Percentiles rank a stretch among this genome's conserved stretches.
phyloP scores from a whole-genome alignment of 2,113 vertebrate genomes.

The Muscicapa adusta region DNA sequence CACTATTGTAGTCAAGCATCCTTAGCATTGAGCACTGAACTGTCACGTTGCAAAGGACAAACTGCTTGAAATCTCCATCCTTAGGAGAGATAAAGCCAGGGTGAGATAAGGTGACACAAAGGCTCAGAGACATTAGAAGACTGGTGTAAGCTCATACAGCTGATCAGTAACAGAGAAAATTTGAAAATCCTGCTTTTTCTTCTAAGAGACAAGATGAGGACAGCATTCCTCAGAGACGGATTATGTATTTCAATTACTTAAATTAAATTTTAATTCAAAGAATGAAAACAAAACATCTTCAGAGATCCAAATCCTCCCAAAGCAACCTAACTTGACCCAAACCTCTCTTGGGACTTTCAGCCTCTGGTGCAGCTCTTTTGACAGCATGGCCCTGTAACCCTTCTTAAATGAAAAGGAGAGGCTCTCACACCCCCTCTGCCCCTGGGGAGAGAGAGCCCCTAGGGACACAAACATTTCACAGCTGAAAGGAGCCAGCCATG shows the following conservation, averaged over 20 bases:
- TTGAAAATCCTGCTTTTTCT: slow-evolving; percentile 32
- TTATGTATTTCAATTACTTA: slow-evolving; percentile 43
- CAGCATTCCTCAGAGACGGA: not conserved
- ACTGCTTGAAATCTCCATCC: not conserved
- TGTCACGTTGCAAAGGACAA: not conserved
- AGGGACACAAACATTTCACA: not conserved
- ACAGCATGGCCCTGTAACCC: slow-evolving; percentile 2
- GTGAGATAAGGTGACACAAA: slow-evolving; percentile 18
- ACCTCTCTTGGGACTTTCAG: not conserved
- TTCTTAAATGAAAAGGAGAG: not conserved
- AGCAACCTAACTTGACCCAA: slow-evolving; percentile 46
- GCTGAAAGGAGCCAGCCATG: not conserved
- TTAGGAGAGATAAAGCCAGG: not conserved
- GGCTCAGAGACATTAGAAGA: not conserved
- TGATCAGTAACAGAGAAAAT: slow-evolving; percentile 43
- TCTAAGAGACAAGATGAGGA: slow-evolving; percentile 25
- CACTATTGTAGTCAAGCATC: not conserved
- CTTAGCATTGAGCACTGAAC: not conserved
- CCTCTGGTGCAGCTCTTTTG: not conserved
- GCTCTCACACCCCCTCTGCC: not conserved
- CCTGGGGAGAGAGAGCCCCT: not conserved
- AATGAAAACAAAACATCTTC: slow-evolving; percentile 56
- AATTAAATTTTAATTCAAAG: slow-evolving; percentile 62
- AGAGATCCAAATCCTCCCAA: slow-evolving; percentile 7
- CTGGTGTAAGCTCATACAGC: not conserved